Evolutionary conservation across 2,888 invertebrate genomes (phyloP), one percentile per base, ranked within the genome.

Genomic region (Capitulum mitella): DNA sequence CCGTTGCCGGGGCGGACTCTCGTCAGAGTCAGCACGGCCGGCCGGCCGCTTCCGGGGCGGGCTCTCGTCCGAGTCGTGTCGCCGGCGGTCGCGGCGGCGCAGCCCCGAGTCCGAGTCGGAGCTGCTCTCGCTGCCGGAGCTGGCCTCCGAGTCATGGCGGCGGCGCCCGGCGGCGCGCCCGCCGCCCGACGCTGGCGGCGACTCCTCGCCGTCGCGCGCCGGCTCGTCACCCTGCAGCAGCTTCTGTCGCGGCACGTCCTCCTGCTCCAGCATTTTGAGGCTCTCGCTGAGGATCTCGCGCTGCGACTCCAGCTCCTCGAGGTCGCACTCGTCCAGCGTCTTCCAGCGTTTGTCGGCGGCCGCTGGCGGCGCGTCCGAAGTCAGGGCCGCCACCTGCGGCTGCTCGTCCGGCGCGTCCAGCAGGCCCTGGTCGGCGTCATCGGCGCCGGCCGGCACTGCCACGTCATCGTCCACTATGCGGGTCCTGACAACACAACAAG

Each of bases 401-500:
- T 29, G 46, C 29, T 76, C 76, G 3, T 76, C 76, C 26, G 46
- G 26, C 14, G 29, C 32, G 19, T 43, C 76, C 46, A 76, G 76
- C 29, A 43, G 46, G 1, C 29, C 32, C 29, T 29, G 46, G 46
- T 48, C 46, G 37, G 34, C 32, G 2, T 76, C 46, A 3, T n/a
- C 32, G 19, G 14, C 76, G n/a, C 32, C 29, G 0, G 76, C 46
- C 29, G 76, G 46, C 32, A 16, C 46, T 3, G 32, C 12, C 1
- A 46, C 46, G 46, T 82, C 82, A 54, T 82, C 81, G n/a, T 79
- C 78, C 22, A 82, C 70, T n/a, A 80, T 80, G 34, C 78, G 78
- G 76, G 80, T 77, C 46, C 81, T 81, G 80, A 6, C 58, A 34
- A 32, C n/a, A n/a, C n/a, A n/a, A n/a, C n/a, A n/a, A n/a, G n/a